Evolutionary conservation across 2,888 invertebrate genomes (phyloP), one percentile per base, ranked within the genome.

Genomic region (Caenorhabditis sp.): DNA sequence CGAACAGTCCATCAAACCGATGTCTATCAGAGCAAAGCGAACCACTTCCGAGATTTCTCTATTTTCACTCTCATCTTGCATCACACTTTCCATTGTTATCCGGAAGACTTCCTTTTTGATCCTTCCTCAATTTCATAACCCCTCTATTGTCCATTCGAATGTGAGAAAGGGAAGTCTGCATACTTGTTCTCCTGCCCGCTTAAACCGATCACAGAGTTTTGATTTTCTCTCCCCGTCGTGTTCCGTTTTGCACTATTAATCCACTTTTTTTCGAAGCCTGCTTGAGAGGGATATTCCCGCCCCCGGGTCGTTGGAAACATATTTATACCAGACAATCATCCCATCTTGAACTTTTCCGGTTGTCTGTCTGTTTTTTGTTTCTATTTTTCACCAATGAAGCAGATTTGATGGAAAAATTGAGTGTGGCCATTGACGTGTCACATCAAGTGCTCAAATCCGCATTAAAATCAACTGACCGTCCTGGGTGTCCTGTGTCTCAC

Each of bases 361-460:
- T 68, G 56, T 44, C 31, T 54, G 19, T 41, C 44, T n/a, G 14
- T 38, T 44, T 47, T 41, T 58, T 56, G 16, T 47, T 49, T 26
- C 44, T 19, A 22, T 49, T 28, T 72, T 24, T 44, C n/a, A 76
- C 51, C 66, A 49, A 26, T 31, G 41, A 44, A 64, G 47, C 28
- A 54, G 26, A 24, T 24, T 51, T 54, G 69, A 51, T 69, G 63
- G 22, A 59, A 61, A 51, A 69, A 61, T 61, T 61, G 68, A 1
- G 16, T 3, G 14, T 63, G 47, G 38, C 54, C 14, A 64, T 35
- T 79, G 64, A 79, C 79, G 68, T 79, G 61, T 79, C 70, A 79
- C 61, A 64, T 79, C 63, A 70, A 79, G n/a, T 70, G 79, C 79
- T 79, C 79, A 79, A 79, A 79, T 79, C 79, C 70, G 70, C 79